These are phyloP conservation scores for Orchesellides sinensis DNA, from an alignment of 2,888 invertebrate species.

Conservation along the genomic window DNA sequence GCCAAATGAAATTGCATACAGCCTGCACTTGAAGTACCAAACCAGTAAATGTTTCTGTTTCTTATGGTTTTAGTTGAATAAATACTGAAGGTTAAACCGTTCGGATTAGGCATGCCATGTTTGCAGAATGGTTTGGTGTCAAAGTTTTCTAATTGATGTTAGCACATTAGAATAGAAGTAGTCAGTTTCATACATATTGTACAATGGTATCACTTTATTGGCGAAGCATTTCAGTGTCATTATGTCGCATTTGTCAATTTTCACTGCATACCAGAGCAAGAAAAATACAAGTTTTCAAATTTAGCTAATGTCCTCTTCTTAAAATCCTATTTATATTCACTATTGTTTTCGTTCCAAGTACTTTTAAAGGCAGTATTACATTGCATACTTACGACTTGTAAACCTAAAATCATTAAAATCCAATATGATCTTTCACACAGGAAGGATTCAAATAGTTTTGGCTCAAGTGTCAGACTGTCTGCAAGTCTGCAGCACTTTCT, in stretches of 20 bases:
- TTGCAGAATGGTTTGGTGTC: too few relatives aligned
- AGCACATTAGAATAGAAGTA: not conserved
- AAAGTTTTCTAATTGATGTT: too few relatives aligned
- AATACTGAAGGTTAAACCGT: too few relatives aligned
- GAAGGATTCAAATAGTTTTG: constrained; percentile 50
- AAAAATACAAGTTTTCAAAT: constrained; percentile 49
- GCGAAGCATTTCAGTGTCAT: constrained; percentile 22
- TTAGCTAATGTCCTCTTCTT: constrained; percentile 58
- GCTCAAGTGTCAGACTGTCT: constrained; percentile 58
- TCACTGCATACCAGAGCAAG: constrained; percentile 41
- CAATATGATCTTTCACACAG: not conserved
- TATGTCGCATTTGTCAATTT: constrained; percentile 36
- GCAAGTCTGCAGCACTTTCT: constrained; percentile 25
- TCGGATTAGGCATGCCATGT: too few relatives aligned
- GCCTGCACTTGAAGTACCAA: too few relatives aligned
- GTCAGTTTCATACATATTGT: not conserved
- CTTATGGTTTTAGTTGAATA: too few relatives aligned
- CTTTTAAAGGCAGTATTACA: constrained; percentile 11
- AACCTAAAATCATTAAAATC: not conserved
- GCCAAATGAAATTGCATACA: too few relatives aligned
- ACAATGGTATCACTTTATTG: constrained; percentile 1
- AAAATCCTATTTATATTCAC: constrained; percentile 36
- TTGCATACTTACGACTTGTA: not conserved
- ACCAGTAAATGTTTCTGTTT: too few relatives aligned
- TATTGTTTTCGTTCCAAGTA: constrained; percentile 59